Evolutionary conservation across 2,113 vertebrate genomes (phyloP).

Genomic region (Psephotus haematonotus): DNA sequence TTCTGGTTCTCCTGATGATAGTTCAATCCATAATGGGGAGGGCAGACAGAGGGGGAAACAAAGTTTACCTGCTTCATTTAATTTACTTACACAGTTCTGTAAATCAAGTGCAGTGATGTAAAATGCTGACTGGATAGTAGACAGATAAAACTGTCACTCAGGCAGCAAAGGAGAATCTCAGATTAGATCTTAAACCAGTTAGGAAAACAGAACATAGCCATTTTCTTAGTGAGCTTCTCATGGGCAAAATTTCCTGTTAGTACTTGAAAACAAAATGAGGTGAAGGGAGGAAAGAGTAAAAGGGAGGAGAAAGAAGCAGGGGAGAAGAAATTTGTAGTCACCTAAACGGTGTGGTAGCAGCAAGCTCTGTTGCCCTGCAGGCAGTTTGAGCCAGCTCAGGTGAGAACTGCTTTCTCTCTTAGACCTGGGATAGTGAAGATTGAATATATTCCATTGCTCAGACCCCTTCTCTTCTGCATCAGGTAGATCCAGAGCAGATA

Average conservation of each 20-base stretch:
- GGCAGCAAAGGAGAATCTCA: neutral
- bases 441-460: neutral
- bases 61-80: neutral
- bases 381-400: neutral
- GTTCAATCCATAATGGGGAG: too few species aligned
- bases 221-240: neutral
- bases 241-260: neutral
- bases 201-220: neutral
- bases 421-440: neutral
- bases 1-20: too few species aligned
- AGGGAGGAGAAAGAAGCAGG: neutral
- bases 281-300: rapidly evolving
- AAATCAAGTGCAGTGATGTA: neutral
- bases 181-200: neutral
- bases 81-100: neutral
- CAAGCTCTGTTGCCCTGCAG: neutral
- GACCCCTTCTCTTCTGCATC: neutral
- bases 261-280: neutral
- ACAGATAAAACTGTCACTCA: neutral
- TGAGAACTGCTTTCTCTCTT: neutral
- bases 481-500: neutral
- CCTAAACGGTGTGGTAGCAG: neutral
- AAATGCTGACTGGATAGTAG: neutral
- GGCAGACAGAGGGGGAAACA: neutral
- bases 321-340: neutral